These are phyloP conservation scores for Drosophila greeni DNA, from an alignment of 2,888 invertebrate species.

Conservation along the genomic window DNA sequence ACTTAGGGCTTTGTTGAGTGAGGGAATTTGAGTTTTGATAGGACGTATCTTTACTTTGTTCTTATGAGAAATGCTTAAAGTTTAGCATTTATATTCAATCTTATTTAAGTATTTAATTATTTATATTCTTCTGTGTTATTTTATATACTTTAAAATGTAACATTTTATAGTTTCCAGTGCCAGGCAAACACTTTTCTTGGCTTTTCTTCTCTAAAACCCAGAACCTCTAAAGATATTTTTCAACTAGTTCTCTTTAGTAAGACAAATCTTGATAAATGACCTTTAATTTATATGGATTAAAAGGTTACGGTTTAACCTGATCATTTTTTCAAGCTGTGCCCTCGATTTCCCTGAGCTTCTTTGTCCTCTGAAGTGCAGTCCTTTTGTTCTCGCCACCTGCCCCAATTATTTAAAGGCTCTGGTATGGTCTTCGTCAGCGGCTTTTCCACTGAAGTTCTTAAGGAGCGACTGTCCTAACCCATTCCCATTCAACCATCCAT, in stretches of 20 bases:
- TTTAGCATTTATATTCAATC: too few species aligned
- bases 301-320: background rate
- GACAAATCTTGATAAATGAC: background rate
- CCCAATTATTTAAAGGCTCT: slow-evolving; percentile 7
- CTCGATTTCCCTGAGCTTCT: background rate
- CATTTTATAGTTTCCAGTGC: background rate
- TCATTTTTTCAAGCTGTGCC: slow-evolving; percentile 1
- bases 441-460: slow-evolving; percentile 11
- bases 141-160: background rate
- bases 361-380: background rate
- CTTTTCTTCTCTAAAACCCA: too few species aligned
- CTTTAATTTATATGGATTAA: slow-evolving; percentile 1
- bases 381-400: slow-evolving; percentile 23
- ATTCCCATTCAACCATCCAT: background rate
- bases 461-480: background rate
- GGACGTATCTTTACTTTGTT: background rate
- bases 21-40: too few species aligned
- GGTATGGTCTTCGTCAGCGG: slow-evolving; percentile 1
- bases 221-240: too few species aligned
- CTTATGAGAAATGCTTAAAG: background rate
- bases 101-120: too few species aligned
- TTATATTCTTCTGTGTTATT: background rate
- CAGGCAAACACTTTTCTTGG: background rate
- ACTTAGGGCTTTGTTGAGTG: background rate
- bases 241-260: background rate